Conservation (phyloP, 1,140 invertebrate species). For the Leptinotarsa texana region DNA sequence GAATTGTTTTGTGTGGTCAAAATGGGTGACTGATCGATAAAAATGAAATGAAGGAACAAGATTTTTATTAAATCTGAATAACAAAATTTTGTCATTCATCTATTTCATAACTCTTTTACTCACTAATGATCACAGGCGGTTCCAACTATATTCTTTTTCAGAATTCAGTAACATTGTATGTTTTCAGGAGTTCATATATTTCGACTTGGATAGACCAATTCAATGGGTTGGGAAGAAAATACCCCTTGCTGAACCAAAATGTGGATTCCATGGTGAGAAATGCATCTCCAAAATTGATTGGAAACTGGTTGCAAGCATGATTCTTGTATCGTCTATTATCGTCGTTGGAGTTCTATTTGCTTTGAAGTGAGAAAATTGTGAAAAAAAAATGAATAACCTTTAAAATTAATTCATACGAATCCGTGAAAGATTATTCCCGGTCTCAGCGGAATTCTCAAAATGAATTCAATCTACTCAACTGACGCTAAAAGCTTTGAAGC, state of each 20-base stretch:
- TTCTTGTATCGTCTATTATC: slow-evolving; percentile 62
- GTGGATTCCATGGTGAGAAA: slow-evolving; percentile 73
- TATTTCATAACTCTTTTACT: too few relatives aligned
- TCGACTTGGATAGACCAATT: slow-evolving; percentile 65
- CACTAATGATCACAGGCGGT: too few relatives aligned
- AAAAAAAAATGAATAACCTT: too few relatives aligned
- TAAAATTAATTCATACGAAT: neutral
- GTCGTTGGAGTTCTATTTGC: slow-evolving; percentile 65
- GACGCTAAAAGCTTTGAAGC: too few relatives aligned
- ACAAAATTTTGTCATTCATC: too few relatives aligned
- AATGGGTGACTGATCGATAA: too few relatives aligned
- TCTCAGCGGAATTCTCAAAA: neutral
- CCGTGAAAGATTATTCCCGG: neutral
- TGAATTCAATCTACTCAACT: too few relatives aligned
- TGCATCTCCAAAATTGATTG: slow-evolving; percentile 67
- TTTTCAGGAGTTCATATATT: slow-evolving; percentile 65
- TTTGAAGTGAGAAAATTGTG: slow-evolving; percentile 60
- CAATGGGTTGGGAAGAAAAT: slow-evolving; percentile 74
- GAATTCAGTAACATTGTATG: too few relatives aligned
- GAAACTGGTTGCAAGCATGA: slow-evolving; percentile 62
- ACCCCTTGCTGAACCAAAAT: slow-evolving; percentile 72
- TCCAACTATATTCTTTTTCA: too few relatives aligned
- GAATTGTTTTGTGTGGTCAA: too few relatives aligned
- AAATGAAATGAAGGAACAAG: too few relatives aligned
- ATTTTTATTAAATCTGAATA: too few relatives aligned